Evolutionary conservation across 2,888 invertebrate species (phyloP).

Genomic region (Oscheius sp.): DNA sequence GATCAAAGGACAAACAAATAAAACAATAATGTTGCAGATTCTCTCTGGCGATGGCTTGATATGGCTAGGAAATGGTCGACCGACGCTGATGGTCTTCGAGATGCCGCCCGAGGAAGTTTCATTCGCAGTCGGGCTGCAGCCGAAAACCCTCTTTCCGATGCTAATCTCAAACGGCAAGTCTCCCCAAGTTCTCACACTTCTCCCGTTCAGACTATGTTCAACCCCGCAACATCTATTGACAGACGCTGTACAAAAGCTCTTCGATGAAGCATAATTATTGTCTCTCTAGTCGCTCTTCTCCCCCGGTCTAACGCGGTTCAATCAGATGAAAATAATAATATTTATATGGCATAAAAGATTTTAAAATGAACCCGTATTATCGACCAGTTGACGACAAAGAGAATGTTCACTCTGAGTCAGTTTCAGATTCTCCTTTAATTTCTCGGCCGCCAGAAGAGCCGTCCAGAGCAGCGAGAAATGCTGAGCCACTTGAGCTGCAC

Average conservation of each 20-base stretch:
- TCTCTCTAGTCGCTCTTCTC: background rate
- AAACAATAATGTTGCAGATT: conserved; percentile 23
- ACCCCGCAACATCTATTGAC: background rate
- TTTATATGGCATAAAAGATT: background rate
- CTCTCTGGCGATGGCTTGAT: conserved; percentile 26
- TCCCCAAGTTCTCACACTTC: background rate
- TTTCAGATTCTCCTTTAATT: conserved; percentile 7
- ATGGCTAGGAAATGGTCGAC: conserved; percentile 15
- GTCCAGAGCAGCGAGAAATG: conserved; percentile 32
- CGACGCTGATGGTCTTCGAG: conserved; percentile 15
- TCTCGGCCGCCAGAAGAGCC: conserved; percentile 9
- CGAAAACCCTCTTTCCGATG: conserved; percentile 16
- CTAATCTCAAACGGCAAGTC: conserved; percentile 18
- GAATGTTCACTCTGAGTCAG: conserved; percentile 2
- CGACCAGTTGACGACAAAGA: conserved; percentile 16
- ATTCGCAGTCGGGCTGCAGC: conserved; percentile 18
- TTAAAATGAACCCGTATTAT: conserved; percentile 18
- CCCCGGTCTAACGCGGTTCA: conserved; percentile 5
- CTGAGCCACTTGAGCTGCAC: conserved; percentile 24
- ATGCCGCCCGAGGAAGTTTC: conserved; percentile 10
- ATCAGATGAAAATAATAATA: conserved; percentile 2
- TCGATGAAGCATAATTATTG: conserved; percentile 6
- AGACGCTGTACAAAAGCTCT: conserved; percentile 16
- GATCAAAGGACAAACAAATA: background rate
- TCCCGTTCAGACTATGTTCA: conserved; percentile 1